These are phyloP conservation scores for Nephotettix cincticeps DNA, from an alignment of 1,140 invertebrate genomes.

Conservation along the genomic window DNA sequence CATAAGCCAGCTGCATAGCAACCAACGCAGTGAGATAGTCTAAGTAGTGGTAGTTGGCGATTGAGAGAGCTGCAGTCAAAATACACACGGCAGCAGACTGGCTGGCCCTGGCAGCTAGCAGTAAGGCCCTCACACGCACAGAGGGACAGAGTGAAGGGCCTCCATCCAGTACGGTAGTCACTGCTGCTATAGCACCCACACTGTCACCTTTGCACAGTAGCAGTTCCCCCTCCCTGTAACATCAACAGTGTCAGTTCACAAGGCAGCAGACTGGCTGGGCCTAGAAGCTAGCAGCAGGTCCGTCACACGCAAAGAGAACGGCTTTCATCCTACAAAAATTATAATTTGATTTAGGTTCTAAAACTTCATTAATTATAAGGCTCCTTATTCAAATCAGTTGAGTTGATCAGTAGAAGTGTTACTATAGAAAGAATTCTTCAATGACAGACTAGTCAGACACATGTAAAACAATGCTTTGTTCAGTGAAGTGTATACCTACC, in stretches of 20 bases:
- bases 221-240: slow-evolving; percentile 54
- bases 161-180: slow-evolving; percentile 56
- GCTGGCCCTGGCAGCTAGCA: slow-evolving; percentile 69
- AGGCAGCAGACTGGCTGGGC: slow-evolving; percentile 56
- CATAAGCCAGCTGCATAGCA: slow-evolving; percentile 76
- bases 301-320: slow-evolving; percentile 59
- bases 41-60: slow-evolving; percentile 69
- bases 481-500: too few relatives aligned
- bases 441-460: too few relatives aligned
- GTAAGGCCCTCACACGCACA: slow-evolving; percentile 63
- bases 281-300: slow-evolving; percentile 70
- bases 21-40: slow-evolving; percentile 71
- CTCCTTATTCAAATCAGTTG: not conserved
- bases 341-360: too few relatives aligned
- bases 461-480: too few relatives aligned
- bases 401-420: not conserved
- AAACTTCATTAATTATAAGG: not conserved
- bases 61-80: slow-evolving; percentile 67
- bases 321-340: slow-evolving; percentile 49
- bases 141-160: slow-evolving; percentile 55
- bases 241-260: slow-evolving; percentile 48
- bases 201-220: slow-evolving; percentile 67
- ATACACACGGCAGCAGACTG: slow-evolving; percentile 56
- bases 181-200: slow-evolving; percentile 56
- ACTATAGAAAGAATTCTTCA: too few relatives aligned